These are phyloP conservation scores for Oopsacas minuta DNA, from an alignment of 37 sponge, comb jelly and placozoan genomes.

Conservation along the genomic window DNA sequence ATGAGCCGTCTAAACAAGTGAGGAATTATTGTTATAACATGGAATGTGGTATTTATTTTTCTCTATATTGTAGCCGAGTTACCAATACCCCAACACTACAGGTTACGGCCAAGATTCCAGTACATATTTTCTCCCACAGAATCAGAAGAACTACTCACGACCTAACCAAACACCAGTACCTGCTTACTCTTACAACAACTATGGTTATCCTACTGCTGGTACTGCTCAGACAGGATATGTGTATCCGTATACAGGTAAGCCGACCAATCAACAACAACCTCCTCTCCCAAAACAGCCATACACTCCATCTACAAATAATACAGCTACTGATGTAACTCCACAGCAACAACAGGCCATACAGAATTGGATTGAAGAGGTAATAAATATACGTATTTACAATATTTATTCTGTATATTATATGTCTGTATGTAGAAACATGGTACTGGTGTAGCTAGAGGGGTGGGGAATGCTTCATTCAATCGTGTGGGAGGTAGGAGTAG, in stretches of 20 bases:
- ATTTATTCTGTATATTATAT: too few relatives aligned
- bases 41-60: too few relatives aligned
- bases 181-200: neutral
- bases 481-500: neutral
- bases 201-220: neutral
- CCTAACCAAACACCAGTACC: neutral
- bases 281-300: neutral
- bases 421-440: neutral
- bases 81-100: neutral
- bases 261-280: neutral
- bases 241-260: neutral
- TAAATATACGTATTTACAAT: too few relatives aligned
- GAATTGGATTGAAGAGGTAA: neutral
- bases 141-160: neutral
- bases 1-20: neutral
- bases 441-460: neutral
- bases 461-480: neutral
- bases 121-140: neutral
- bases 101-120: conserved; percentile 1
- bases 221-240: neutral
- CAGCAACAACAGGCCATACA: neutral
- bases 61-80: too few relatives aligned
- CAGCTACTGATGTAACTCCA: neutral
- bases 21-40: too few relatives aligned
- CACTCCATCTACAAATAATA: neutral